Conservation (phyloP, 2,888 invertebrate genomes). For the Steinernema hermaphroditum region DNA sequence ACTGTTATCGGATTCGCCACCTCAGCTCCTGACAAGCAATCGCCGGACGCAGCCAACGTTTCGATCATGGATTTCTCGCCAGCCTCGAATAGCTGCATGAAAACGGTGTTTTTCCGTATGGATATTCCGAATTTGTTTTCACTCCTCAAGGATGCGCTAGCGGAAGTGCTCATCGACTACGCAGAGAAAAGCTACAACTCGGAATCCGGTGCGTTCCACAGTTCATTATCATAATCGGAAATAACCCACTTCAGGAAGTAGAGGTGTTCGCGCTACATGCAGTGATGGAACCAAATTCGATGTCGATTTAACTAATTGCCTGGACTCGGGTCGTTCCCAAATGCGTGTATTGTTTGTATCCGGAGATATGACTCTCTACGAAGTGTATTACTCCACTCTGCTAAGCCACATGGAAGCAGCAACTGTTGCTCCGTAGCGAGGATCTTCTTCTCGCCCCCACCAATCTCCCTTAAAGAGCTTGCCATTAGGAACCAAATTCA, state of each 20-base stretch:
- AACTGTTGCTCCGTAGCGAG: neutral
- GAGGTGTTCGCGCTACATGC: constrained; percentile 1
- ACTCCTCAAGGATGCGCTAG: neutral
- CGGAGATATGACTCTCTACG: constrained; percentile 7
- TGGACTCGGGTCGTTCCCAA: constrained; percentile 25
- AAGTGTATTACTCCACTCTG: constrained; percentile 10
- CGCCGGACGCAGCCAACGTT: neutral
- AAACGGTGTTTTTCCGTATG: constrained; percentile 11
- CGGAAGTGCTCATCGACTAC: neutral
- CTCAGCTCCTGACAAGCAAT: constrained; percentile 35
- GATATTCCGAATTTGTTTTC: neutral
- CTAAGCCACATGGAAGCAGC: constrained; percentile 18
- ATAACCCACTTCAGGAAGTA: neutral
- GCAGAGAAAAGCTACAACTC: constrained; percentile 28
- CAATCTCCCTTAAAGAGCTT: neutral
- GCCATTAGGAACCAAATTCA: neutral
- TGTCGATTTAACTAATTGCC: constrained; percentile 8
- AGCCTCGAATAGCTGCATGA: constrained; percentile 24
- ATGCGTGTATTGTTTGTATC: constrained; percentile 22
- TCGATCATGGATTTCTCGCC: constrained; percentile 25
- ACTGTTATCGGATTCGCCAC: constrained; percentile 59
- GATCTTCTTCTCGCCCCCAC: neutral
- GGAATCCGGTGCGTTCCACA: constrained; percentile 7
- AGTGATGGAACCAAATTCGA: constrained; percentile 18
- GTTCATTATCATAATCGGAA: no score